Evolutionary conservation across 2,113 vertebrate species (phyloP).

Genomic region (Gallinago undulata): DNA sequence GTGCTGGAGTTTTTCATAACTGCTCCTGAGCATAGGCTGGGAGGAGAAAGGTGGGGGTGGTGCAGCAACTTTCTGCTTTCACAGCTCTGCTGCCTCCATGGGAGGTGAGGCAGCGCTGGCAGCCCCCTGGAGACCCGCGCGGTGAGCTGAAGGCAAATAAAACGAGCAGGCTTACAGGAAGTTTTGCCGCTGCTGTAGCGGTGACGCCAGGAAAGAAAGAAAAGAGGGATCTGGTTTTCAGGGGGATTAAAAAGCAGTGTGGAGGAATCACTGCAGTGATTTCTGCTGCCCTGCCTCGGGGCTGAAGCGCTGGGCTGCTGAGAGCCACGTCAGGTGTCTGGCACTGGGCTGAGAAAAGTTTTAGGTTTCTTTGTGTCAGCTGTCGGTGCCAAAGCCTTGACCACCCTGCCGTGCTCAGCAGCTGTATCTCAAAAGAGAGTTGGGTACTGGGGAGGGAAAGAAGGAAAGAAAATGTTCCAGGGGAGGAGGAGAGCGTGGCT

Average conservation of each 20-base stretch:
- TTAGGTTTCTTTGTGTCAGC: neutral
- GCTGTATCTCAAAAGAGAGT: neutral
- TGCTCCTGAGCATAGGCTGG: neutral
- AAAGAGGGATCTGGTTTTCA: neutral
- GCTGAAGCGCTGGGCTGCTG: neutral
- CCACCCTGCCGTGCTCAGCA: neutral
- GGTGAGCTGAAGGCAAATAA: neutral
- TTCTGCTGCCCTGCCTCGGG: neutral
- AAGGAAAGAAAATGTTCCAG: neutral
- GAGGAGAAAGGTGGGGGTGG: neutral
- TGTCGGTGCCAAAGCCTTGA: neutral
- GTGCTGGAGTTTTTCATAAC: neutral
- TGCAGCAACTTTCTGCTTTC: neutral
- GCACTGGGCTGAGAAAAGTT: neutral
- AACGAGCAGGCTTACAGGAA: fast-evolving
- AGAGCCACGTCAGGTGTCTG: neutral
- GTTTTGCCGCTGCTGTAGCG: neutral
- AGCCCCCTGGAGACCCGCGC: neutral
- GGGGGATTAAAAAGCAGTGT: neutral
- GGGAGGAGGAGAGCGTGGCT: neutral
- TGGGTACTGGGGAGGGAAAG: neutral
- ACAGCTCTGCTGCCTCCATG: neutral
- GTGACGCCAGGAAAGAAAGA: neutral
- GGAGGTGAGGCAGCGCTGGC: neutral
- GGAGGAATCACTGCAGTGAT: neutral